Base-by-base conservation (phyloP, 2,797 vertebrate genomes). In the Aulostomus chinensis region DNA sequence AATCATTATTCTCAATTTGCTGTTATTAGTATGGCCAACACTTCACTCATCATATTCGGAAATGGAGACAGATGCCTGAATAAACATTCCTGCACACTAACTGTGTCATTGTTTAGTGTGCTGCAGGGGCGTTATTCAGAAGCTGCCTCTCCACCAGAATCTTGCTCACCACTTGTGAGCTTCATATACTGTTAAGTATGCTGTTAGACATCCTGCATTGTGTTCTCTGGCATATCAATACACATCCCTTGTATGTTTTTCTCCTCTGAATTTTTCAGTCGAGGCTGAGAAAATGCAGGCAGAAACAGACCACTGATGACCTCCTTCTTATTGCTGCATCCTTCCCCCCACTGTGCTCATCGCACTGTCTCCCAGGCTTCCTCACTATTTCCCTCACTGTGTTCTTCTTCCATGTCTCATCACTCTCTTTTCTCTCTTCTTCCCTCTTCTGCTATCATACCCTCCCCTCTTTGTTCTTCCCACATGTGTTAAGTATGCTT, bases 221-320 rank as follows among this genome's bases (percentile, higher is more conserved):
- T 54, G 51, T 46, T 65, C 4, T 2, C 35, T 57, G 45, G 53
- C 32, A 16, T 35, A 50, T 61, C 53, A 43, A 55, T 65, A 51
- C 25, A 29, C 55, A 24, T 47, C 48, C 59, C 34, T 60, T 36
- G 22, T 68, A 48, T 78, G 76, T 50, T 57, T 84, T 78, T 73
- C 81, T 63, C 43, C 64, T 48, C 70, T 85, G 75, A 86, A 86
- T 87, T 81, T 87, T 86, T 81, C 68, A 86, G 73, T 63, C 72
- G 42, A 46, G 62, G 68, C 65, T 79, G 78, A 83, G 69, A 79
- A 80, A 75, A 76, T 54, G 63, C 65, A 74, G 53, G 62, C 63
- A 67, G 68, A 71, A 82, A 69, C 78, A 71, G 67, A 74, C 68
- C 60, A 28, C 67, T 54, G 78, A 78, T 88, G 86, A 86, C 83